phyloP scores from a whole-genome alignment of 2,113 vertebrate genomes.

The Murina feae region DNA sequence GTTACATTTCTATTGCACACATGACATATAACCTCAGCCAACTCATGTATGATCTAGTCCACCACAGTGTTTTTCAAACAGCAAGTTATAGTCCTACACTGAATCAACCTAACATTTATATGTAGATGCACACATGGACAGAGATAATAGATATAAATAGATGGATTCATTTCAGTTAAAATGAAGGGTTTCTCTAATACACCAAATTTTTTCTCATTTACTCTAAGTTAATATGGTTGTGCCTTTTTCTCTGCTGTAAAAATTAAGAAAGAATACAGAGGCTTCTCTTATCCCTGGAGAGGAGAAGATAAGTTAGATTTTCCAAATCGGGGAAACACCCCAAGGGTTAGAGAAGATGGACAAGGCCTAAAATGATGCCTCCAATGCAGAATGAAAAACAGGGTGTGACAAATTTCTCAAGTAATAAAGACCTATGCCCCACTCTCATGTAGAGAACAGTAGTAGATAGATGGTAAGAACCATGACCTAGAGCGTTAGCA shows the following conservation, averaged over 20 bases:
- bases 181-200: neutral
- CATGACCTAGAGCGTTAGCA: neutral
- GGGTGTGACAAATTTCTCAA: neutral
- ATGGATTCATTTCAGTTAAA: neutral
- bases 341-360: neutral
- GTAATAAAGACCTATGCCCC: neutral
- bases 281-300: neutral
- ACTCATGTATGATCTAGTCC: neutral
- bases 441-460: neutral
- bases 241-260: neutral
- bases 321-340: too few species aligned
- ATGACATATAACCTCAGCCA: neutral
- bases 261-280: neutral
- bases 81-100: neutral
- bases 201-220: neutral
- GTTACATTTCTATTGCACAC: neutral
- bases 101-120: neutral
- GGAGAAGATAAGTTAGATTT: neutral
- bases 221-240: neutral
- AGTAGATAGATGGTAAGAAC: neutral
- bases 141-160: neutral
- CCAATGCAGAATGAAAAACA: neutral
- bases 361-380: neutral
- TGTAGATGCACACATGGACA: neutral
- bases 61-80: neutral